Evolutionary conservation across 2,888 invertebrate species (phyloP).

Genomic region (Monopis laevigella): DNA sequence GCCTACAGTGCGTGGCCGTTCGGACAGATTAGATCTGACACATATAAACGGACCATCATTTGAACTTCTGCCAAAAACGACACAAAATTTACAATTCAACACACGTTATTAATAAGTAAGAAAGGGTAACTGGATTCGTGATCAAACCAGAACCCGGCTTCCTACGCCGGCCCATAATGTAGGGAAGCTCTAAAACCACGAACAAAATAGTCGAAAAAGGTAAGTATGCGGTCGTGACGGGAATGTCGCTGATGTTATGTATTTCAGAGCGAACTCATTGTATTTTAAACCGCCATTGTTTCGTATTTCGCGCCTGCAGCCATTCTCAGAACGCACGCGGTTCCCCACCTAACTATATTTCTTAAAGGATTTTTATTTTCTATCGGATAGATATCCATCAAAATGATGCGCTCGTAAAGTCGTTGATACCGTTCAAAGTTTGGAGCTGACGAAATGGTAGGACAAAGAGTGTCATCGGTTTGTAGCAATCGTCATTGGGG

Average conservation of each 20-base stretch:
- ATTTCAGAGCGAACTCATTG: constrained; percentile 57
- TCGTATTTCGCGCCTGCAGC: constrained; percentile 53
- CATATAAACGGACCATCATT: too few relatives aligned
- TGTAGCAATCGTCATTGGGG: background rate
- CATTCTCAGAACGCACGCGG: constrained; percentile 27
- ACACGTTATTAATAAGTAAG: constrained; percentile 58
- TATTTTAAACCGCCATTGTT: constrained; percentile 63
- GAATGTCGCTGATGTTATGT: constrained; percentile 54
- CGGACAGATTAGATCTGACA: too few relatives aligned
- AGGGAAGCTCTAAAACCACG: constrained; percentile 19
- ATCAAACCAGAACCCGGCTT: constrained; percentile 22
- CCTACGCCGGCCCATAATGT: constrained; percentile 23
- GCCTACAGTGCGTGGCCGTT: background rate
- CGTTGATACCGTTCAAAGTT: constrained; percentile 14
- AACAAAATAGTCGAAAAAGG: constrained; percentile 60
- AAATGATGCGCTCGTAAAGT: constrained; percentile 17
- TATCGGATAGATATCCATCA: constrained; percentile 27
- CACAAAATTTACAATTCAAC: constrained; percentile 35
- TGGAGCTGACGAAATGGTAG: constrained; percentile 5
- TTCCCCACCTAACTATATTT: constrained; percentile 8
- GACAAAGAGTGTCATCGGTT: constrained; percentile 7
- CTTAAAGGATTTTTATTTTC: constrained; percentile 22
- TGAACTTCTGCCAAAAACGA: constrained; percentile 2
- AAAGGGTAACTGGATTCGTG: constrained; percentile 30
- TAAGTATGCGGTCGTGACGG: constrained; percentile 55